Conservation (phyloP, 1,140 invertebrate genomes). For the Gerris buenoi region DNA sequence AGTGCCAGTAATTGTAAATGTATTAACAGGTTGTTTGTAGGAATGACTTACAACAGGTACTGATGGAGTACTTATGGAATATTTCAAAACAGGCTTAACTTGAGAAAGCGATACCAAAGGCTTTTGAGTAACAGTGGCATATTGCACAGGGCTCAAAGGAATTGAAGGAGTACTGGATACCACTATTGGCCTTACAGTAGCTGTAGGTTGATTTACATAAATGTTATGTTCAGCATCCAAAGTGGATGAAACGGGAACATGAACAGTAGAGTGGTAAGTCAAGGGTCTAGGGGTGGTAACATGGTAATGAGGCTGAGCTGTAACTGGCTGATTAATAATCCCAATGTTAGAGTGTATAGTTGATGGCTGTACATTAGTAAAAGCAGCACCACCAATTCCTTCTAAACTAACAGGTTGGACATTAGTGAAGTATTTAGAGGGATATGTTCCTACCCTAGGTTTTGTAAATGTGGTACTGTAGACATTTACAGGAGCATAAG, state of each 20-base stretch:
- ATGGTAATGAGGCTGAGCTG: neutral
- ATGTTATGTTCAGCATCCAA: too few species aligned
- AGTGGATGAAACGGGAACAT: neutral
- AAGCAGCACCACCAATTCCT: neutral
- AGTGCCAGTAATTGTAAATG: neutral
- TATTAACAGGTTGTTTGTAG: slow-evolving; percentile 2
- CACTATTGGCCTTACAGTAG: neutral
- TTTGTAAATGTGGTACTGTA: neutral
- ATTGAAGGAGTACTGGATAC: neutral
- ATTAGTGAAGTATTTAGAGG: neutral
- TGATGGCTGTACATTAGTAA: too few species aligned
- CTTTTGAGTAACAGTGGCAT: neutral
- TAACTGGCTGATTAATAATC: neutral
- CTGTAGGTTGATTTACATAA: neutral
- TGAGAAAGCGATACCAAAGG: neutral
- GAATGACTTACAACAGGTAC: slow-evolving; percentile 9
- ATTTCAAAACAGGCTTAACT: too few species aligned
- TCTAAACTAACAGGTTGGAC: neutral
- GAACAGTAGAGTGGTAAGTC: neutral
- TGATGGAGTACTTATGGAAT: neutral
- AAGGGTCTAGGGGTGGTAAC: neutral
- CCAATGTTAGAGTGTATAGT: neutral
- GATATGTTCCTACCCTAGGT: too few species aligned
- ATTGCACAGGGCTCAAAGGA: slow-evolving; percentile 3
- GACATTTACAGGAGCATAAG: neutral